A percentile compares a stretch with the other conserved stretches of the same genome.
These are phyloP conservation scores for Pterocles orientalis DNA, from an alignment of 2,113 vertebrate genomes.

Conservation along the genomic window DNA sequence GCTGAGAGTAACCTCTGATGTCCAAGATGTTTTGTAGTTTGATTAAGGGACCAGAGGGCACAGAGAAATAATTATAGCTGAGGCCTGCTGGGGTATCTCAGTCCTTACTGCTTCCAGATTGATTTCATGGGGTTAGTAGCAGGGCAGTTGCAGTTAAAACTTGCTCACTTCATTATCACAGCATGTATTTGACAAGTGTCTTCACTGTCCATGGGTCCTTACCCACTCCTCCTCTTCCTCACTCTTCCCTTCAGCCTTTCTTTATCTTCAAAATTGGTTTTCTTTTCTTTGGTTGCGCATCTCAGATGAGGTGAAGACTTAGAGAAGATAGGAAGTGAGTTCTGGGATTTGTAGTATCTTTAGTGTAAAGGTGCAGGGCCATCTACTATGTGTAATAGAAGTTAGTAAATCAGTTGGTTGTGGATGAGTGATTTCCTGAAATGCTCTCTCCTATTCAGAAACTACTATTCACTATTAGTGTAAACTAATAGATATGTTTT, in stretches of 20 bases:
- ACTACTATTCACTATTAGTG: not conserved
- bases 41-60: not conserved
- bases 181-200: accelerated
- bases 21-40: not conserved
- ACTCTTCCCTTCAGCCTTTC: not conserved
- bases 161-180: accelerated
- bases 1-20: not conserved
- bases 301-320: not conserved
- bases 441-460: not conserved
- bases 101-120: not conserved
- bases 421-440: not conserved
- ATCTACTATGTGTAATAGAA: not conserved
- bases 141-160: not conserved
- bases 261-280: not conserved
- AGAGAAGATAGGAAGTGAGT: not conserved
- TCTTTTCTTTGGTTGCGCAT: not conserved
- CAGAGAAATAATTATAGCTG: not conserved
- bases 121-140: not conserved
- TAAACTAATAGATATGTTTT: not conserved
- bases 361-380: not conserved
- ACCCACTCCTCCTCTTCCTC: not conserved
- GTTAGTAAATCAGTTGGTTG: not conserved
- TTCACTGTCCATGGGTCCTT: not conserved
- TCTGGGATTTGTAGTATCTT: not conserved
- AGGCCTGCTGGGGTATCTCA: not conserved